A percentile compares a stretch with the other conserved stretches of the same genome.
phyloP scores from a whole-genome alignment of 2,113 vertebrate genomes.

The Xenopus laevis region DNA sequence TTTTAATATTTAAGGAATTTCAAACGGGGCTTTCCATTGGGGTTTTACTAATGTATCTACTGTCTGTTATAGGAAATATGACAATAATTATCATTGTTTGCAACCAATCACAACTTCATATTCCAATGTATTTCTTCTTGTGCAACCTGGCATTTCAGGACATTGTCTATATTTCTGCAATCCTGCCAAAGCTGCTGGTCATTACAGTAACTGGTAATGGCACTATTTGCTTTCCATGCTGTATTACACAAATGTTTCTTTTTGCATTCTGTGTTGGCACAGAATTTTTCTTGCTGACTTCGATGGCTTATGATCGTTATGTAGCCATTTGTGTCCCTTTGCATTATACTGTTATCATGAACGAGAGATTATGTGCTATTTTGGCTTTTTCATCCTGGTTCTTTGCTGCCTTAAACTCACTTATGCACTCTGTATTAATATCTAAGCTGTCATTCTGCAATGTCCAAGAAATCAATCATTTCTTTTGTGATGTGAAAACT shows the following conservation, averaged over 20 bases:
- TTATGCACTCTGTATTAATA: background rate
- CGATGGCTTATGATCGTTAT: conserved; percentile 36
- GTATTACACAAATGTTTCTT: conserved; percentile 15
- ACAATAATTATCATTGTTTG: background rate
- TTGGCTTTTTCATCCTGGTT: conserved; percentile 4
- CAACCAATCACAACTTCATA: background rate
- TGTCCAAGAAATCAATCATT: conserved; percentile 1
- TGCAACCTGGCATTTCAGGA: conserved; percentile 15
- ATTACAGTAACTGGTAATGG: conserved; percentile 1
- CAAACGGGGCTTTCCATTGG: background rate
- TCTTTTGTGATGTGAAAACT: conserved; percentile 21
- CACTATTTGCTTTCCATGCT: conserved; percentile 8
- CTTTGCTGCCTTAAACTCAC: conserved; percentile 3
- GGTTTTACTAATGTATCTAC: background rate
- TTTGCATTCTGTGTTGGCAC: conserved; percentile 9
- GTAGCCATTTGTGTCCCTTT: conserved; percentile 32
- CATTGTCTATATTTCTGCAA: conserved; percentile 3
- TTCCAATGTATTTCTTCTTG: conserved; percentile 24
- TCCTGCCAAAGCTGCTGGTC: background rate
- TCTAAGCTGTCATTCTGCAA: background rate
- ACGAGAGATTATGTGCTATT: background rate
- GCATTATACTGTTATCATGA: conserved; percentile 18
- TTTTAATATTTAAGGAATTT: background rate
- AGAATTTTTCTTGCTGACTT: conserved; percentile 22
- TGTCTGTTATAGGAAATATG: background rate